Evolutionary conservation across 2,113 vertebrate genomes (phyloP).

Genomic region (Scomber japonicus): DNA sequence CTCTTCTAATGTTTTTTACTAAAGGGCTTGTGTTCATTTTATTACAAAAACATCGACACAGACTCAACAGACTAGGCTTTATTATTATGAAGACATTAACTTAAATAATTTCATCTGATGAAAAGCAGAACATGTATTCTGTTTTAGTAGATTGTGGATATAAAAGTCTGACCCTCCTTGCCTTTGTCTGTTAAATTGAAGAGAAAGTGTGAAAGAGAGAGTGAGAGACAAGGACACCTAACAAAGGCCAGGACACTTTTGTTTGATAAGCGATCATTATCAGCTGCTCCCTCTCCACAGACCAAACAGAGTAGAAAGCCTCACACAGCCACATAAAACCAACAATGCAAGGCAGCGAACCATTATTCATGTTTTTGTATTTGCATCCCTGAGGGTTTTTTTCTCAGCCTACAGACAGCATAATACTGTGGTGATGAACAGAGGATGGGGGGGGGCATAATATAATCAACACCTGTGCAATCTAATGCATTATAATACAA

Average conservation of each 20-base stretch:
- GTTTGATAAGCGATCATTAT: conserved; percentile 62
- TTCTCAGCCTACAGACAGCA: conserved; percentile 11
- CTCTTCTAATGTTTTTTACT: neutral
- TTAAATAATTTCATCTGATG: neutral
- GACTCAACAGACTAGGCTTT: too few species aligned
- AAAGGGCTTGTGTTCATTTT: neutral
- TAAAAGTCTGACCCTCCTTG: neutral
- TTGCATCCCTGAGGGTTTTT: conserved; percentile 20
- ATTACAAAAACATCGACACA: neutral
- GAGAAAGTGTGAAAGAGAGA: neutral
- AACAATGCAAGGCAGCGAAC: conserved; percentile 28
- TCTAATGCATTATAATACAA: conserved; percentile 3
- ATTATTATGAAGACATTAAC: too few species aligned
- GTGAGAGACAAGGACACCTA: neutral
- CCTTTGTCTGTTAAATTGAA: conserved; percentile 2
- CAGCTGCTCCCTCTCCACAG: conserved; percentile 39
- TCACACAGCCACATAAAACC: conserved; percentile 35
- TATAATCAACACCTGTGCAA: conserved; percentile 8
- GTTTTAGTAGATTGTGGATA: conserved; percentile 2
- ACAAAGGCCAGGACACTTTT: conserved; percentile 45
- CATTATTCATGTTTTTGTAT: conserved; percentile 39
- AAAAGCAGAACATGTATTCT: neutral
- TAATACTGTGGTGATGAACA: conserved; percentile 1
- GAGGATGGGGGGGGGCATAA: neutral
- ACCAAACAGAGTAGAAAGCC: conserved; percentile 41